Evolutionary conservation across 2,888 invertebrate genomes (phyloP).

Genomic region (Melanophora roralis): DNA sequence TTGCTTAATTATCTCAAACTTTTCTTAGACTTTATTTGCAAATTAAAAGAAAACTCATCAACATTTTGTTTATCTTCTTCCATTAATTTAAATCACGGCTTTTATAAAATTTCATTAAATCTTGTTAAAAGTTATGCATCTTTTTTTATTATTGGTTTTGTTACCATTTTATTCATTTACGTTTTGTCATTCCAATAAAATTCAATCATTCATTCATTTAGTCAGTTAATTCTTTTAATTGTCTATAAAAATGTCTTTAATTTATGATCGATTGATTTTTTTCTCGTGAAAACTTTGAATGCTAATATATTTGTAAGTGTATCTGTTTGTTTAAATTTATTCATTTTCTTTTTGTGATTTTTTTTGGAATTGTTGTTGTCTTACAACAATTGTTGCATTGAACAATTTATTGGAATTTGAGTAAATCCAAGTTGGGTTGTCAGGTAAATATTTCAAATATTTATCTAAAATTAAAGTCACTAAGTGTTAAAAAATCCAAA

Average conservation of each 20-base stretch:
- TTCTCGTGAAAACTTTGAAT: constrained; percentile 2
- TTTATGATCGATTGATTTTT: constrained; percentile 31
- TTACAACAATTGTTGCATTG: background rate
- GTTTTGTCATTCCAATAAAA: constrained; percentile 27
- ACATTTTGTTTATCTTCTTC: no score
- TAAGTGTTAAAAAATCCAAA: no score
- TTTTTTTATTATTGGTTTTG: background rate
- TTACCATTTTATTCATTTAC: background rate
- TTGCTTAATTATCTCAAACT: no score
- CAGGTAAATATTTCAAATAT: no score
- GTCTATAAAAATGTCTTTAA: background rate
- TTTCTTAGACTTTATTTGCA: no score
- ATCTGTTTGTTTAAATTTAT: constrained; percentile 3
- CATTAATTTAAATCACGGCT: background rate
- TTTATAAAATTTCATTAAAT: constrained; percentile 28
- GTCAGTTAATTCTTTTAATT: constrained; percentile 6
- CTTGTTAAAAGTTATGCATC: background rate
- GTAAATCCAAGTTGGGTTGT: no score
- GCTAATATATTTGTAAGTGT: background rate
- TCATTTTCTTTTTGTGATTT: constrained; percentile 12
- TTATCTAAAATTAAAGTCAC: background rate
- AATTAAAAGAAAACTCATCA: no score
- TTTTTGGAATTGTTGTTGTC: constrained; percentile 7
- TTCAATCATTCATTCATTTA: constrained; percentile 6
- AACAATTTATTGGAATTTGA: constrained; percentile 23